Percentiles rank a stretch among this genome's conserved stretches.
Conservation (phyloP, 2,888 invertebrate genomes). For the Noctua janthina region DNA sequence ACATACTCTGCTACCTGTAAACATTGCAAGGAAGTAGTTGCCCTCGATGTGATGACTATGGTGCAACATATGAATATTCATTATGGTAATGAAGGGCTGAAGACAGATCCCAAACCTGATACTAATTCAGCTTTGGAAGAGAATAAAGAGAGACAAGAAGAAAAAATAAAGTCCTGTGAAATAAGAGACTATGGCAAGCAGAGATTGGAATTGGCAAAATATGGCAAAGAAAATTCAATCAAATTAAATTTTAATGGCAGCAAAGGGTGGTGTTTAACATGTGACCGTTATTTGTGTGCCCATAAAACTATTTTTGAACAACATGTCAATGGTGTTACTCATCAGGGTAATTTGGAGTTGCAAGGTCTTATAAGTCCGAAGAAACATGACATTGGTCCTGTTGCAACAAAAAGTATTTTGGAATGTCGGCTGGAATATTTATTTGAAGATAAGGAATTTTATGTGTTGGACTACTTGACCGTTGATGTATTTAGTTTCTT, state of each 20-base stretch:
- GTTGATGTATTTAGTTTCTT: constrained; percentile 70
- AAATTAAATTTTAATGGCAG: constrained; percentile 77
- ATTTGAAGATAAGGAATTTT: constrained; percentile 55
- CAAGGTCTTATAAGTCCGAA: constrained; percentile 66
- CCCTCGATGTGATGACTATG: constrained; percentile 61
- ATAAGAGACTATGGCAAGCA: constrained; percentile 73
- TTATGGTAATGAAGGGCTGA: constrained; percentile 43
- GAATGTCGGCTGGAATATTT: constrained; percentile 44
- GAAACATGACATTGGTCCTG: constrained; percentile 31
- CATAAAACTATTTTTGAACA: constrained; percentile 71
- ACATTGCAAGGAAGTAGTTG: constrained; percentile 68
- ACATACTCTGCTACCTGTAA: constrained; percentile 72
- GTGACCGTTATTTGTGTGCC: constrained; percentile 73
- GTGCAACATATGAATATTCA: constrained; percentile 64
- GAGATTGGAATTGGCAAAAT: constrained; percentile 73
- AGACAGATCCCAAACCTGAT: constrained; percentile 18
- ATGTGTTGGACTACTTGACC: constrained; percentile 66
- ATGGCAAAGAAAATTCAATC: constrained; percentile 75
- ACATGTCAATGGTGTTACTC: constrained; percentile 74
- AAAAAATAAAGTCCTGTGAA: constrained; percentile 33
- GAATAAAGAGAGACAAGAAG: constrained; percentile 39
- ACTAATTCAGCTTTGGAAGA: constrained; percentile 37
- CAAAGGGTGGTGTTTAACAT: constrained; percentile 77
- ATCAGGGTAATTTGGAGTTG: constrained; percentile 74
- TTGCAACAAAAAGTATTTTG: constrained; percentile 35